Evolutionary conservation across 2,797 vertebrate species (phyloP).

Genomic region (Sebastes oblongus): DNA sequence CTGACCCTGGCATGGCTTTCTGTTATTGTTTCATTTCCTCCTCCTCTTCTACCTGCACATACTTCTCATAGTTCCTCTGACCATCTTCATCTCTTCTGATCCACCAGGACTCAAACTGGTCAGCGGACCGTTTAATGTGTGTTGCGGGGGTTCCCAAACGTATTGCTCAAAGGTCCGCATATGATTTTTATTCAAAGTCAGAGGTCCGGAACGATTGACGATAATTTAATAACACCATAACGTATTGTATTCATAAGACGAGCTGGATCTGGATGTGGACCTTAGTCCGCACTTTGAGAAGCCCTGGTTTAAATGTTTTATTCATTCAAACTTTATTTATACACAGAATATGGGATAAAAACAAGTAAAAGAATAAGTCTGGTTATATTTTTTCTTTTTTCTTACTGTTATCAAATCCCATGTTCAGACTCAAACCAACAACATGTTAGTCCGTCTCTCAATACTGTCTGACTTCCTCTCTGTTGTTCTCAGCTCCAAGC

Average conservation of each 20-base stretch:
- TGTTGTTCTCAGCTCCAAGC: not conserved
- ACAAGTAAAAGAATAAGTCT: not conserved
- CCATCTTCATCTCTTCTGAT: slow-evolving; percentile 49
- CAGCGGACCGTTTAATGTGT: not conserved
- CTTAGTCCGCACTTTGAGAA: not conserved
- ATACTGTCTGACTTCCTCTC: not conserved
- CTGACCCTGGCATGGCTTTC: not conserved
- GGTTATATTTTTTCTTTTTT: not conserved
- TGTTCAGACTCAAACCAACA: not conserved
- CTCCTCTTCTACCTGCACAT: slow-evolving; percentile 50
- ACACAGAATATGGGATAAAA: not conserved
- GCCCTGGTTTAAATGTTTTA: not conserved
- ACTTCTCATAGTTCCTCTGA: slow-evolving; percentile 39
- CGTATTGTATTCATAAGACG: not conserved
- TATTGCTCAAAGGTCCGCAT: not conserved
- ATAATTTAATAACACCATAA: not conserved
- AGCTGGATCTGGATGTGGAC: too few relatives aligned
- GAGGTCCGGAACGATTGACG: not conserved
- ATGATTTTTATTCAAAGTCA: not conserved
- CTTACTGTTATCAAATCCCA: not conserved
- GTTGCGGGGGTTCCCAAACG: not conserved
- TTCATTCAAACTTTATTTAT: not conserved
- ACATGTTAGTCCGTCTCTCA: not conserved
- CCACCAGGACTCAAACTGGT: slow-evolving; percentile 30
- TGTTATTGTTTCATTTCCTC: slow-evolving; percentile 78